Evolutionary conservation across 1,140 invertebrate genomes (phyloP).

Genomic region (Ips nitidus): DNA sequence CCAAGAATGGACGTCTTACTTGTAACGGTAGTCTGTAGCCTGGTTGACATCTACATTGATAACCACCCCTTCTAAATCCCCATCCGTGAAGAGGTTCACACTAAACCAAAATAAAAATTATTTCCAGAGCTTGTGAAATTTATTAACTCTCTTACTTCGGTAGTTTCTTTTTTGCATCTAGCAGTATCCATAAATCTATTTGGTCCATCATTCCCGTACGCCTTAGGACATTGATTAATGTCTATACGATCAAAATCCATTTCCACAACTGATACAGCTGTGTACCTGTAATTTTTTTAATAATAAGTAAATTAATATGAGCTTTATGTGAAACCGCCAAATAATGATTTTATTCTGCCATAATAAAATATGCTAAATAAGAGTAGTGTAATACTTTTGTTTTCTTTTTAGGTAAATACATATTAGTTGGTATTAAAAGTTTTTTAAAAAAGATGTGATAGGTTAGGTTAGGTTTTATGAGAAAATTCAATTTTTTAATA

Average conservation of each 20-base stretch:
- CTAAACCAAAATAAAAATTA: conserved; percentile 55
- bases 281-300: conserved; percentile 67
- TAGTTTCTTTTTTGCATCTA: conserved; percentile 89
- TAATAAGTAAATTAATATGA: conserved; percentile 3
- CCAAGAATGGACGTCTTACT: conserved; percentile 86
- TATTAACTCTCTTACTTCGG: conserved; percentile 68
- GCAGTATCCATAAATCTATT: conserved; percentile 91
- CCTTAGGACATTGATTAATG: conserved; percentile 94
- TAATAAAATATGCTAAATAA: too few species aligned
- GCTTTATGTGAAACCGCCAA: background rate
- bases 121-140: background rate
- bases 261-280: conserved; percentile 89
- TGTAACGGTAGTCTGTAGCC: conserved; percentile 84
- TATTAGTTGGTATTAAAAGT: too few species aligned
- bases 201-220: conserved; percentile 83
- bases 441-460: too few species aligned
- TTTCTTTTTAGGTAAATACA: too few species aligned
- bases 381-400: too few species aligned
- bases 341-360: conserved; percentile 1
- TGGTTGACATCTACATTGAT: conserved; percentile 92
- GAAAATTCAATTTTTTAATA: too few species aligned
- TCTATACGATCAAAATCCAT: conserved; percentile 97
- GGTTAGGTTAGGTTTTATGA: too few species aligned
- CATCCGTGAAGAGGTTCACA: conserved; percentile 96
- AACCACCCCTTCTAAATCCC: conserved; percentile 93